phyloP scores from a whole-genome alignment of 2,888 invertebrate species.

The Cerastis leucographa region DNA sequence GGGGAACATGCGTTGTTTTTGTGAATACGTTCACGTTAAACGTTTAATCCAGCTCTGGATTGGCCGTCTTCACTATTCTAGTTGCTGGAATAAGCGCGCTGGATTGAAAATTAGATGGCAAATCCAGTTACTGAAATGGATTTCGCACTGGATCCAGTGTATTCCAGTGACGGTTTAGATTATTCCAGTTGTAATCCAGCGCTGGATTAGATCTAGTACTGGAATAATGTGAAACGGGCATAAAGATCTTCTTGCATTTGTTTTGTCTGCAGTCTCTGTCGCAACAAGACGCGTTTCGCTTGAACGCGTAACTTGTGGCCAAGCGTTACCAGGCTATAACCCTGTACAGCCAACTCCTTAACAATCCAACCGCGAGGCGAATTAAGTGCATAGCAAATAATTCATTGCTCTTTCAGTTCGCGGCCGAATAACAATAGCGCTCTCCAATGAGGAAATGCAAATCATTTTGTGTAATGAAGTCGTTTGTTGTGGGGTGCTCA shows the following conservation, averaged over 20 bases:
- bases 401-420: constrained; percentile 72
- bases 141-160: background rate
- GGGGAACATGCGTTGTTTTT: no score
- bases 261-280: background rate
- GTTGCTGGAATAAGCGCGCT: background rate
- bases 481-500: constrained; percentile 61
- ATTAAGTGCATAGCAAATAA: constrained; percentile 75
- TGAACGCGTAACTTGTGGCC: background rate
- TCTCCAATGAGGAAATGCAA: constrained; percentile 70
- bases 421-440: constrained; percentile 62
- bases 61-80: background rate
- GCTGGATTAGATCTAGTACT: background rate
- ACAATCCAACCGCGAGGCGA: constrained; percentile 63
- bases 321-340: constrained; percentile 31
- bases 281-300: background rate
- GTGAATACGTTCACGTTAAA: no score
- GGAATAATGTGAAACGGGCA: background rate
- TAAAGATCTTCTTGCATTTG: background rate
- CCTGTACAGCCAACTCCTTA: constrained; percentile 47
- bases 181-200: background rate
- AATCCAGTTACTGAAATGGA: background rate
- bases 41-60: background rate
- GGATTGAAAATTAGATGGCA: background rate
- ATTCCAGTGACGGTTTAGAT: background rate
- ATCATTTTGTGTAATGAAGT: constrained; percentile 70